Conservation (phyloP, 2,888 invertebrate species). For the Dynastes grantii region DNA sequence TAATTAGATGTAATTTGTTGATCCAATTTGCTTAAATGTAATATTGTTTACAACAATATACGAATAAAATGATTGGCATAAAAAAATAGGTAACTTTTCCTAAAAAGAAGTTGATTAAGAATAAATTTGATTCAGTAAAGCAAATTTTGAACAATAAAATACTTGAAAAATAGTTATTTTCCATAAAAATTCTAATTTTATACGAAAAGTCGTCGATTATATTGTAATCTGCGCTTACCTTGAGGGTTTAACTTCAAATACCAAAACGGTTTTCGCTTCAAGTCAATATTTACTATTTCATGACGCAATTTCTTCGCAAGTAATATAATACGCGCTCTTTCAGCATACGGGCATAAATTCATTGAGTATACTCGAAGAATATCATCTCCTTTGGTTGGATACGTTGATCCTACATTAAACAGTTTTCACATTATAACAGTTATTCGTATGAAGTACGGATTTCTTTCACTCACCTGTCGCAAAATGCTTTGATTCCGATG, state of each 20-base stretch:
- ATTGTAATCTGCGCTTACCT: slow-evolving; percentile 16
- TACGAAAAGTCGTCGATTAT: neutral
- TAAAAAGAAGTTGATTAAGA: too few species aligned
- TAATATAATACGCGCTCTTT: slow-evolving; percentile 34
- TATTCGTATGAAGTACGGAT: neutral
- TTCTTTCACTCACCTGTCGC: neutral
- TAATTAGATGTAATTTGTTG: too few species aligned
- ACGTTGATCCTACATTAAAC: neutral
- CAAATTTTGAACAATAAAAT: neutral
- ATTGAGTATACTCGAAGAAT: slow-evolving; percentile 35
- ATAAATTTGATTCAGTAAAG: too few species aligned
- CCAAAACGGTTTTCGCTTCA: slow-evolving; percentile 31
- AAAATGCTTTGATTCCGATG: slow-evolving; percentile 14
- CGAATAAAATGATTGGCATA: too few species aligned
- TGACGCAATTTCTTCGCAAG: slow-evolving; percentile 23
- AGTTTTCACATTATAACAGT: neutral
- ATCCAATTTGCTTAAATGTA: too few species aligned
- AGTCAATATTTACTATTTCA: slow-evolving; percentile 34
- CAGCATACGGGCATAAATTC: slow-evolving; percentile 34
- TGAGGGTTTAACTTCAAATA: slow-evolving; percentile 33
- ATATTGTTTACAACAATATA: too few species aligned
- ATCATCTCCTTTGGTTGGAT: slow-evolving; percentile 11
- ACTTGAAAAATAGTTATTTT: neutral
- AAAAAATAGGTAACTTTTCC: too few species aligned
- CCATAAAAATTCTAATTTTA: neutral